These are phyloP conservation scores for Pachyramphus minor DNA, from an alignment of 2,113 vertebrate genomes.

Conservation along the genomic window DNA sequence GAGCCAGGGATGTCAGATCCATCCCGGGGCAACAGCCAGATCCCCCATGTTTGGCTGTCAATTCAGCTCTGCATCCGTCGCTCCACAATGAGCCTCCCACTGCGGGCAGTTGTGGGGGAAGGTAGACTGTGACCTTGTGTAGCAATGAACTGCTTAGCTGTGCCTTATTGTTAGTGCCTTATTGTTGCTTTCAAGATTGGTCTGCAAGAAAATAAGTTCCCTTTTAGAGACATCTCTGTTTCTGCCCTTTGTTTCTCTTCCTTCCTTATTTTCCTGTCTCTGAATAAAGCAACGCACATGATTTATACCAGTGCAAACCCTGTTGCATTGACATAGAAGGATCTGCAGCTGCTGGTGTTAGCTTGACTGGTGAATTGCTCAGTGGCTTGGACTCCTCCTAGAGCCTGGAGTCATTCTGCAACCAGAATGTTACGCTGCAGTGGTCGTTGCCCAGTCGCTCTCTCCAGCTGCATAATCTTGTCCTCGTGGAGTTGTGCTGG, in stretches of 20 bases:
- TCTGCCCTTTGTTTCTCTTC: slow-evolving; percentile 48
- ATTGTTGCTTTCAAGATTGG: slow-evolving; percentile 1
- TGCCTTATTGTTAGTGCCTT: background rate
- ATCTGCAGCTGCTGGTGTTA: slow-evolving; percentile 9
- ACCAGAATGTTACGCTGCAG: background rate
- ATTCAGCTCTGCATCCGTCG: background rate
- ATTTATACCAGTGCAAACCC: background rate
- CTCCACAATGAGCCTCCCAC: slow-evolving; percentile 18
- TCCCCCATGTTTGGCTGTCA: slow-evolving; percentile 19
- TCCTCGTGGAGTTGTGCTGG: background rate
- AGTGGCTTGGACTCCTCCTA: background rate
- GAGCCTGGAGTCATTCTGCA: background rate
- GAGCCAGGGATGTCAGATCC: background rate
- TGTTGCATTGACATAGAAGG: background rate
- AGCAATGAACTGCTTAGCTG: background rate
- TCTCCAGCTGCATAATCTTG: background rate
- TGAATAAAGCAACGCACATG: accelerated
- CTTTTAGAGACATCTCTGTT: slow-evolving; percentile 34
- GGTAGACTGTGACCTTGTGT: slow-evolving; percentile 11
- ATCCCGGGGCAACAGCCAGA: background rate
- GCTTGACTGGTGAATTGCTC: background rate
- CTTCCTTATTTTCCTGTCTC: slow-evolving; percentile 37
- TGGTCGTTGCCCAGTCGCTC: background rate
- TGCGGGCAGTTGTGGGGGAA: background rate
- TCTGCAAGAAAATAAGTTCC: slow-evolving; percentile 5